These are phyloP conservation scores for Drosophila falleni DNA, from an alignment of 2,888 invertebrate species.

Conservation along the genomic window DNA sequence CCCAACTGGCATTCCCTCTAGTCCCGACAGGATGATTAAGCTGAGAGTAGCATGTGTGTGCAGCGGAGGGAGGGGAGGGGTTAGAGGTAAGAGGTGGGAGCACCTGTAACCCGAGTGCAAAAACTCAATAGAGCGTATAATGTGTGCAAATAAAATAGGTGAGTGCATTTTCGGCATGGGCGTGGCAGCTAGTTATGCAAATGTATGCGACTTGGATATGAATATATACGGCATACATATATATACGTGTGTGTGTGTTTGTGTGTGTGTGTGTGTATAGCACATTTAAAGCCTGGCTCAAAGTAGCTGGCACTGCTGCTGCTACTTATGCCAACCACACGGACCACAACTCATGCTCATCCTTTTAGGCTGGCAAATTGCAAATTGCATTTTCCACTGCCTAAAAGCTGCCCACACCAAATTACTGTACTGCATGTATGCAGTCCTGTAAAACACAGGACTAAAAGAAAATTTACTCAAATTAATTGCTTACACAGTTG, in stretches of 20 bases:
- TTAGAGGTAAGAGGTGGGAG: neutral
- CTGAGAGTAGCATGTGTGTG: neutral
- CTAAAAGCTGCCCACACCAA: slow-evolving; percentile 48
- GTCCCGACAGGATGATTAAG: slow-evolving; percentile 32
- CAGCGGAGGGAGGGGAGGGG: neutral
- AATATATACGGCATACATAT: slow-evolving; percentile 1
- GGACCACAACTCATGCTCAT: slow-evolving; percentile 13
- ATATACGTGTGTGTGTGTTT: neutral
- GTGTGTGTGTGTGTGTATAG: neutral
- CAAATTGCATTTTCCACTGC: slow-evolving; percentile 53
- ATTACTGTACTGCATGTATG: slow-evolving; percentile 27
- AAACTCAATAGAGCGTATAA: slow-evolving; percentile 74
- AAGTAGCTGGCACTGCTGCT: slow-evolving; percentile 17
- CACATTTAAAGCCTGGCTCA: neutral
- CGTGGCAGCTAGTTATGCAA: slow-evolving; percentile 50
- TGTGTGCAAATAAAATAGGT: slow-evolving; percentile 77
- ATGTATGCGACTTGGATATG: slow-evolving; percentile 31
- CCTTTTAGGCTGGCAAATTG: slow-evolving; percentile 36
- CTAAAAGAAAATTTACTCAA: slow-evolving; percentile 58
- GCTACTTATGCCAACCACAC: neutral
- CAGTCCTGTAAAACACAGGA: neutral
- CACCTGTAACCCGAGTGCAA: slow-evolving; percentile 40
- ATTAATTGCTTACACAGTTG: slow-evolving; percentile 61
- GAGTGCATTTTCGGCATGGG: slow-evolving; percentile 51
- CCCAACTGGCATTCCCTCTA: slow-evolving; percentile 31